Conservation (phyloP, 2,888 invertebrate species). For the Troilus luridus region DNA sequence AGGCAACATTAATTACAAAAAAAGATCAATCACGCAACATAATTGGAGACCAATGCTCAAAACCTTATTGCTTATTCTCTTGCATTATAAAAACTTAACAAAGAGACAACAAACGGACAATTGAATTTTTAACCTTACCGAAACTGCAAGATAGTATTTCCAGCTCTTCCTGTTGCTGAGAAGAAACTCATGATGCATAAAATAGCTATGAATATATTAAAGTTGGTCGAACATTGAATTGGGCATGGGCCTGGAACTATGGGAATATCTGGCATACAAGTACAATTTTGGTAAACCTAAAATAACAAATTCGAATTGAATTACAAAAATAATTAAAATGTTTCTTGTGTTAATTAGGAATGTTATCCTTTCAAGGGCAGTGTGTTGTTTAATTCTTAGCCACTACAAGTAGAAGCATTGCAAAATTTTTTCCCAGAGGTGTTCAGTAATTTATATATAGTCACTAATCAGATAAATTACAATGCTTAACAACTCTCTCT, state of each 20-base stretch:
- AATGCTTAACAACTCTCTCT: too few species aligned
- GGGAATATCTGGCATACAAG: constrained; percentile 42
- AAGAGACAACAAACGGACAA: background rate
- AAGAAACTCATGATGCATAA: constrained; percentile 64
- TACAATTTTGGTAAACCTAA: constrained; percentile 58
- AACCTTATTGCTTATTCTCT: background rate
- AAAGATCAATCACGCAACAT: background rate
- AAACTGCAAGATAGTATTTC: constrained; percentile 65
- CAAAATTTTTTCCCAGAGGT: too few species aligned
- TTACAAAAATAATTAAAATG: background rate
- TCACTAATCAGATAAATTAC: too few species aligned
- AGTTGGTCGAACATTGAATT: constrained; percentile 63
- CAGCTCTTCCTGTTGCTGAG: constrained; percentile 65
- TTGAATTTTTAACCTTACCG: constrained; percentile 60
- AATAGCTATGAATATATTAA: constrained; percentile 64
- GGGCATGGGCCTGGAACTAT: constrained; percentile 62
- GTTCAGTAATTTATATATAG: too few species aligned
- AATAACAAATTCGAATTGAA: constrained; percentile 33
- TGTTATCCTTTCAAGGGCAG: background rate
- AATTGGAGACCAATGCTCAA: background rate
- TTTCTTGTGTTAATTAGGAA: background rate
- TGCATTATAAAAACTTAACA: too few species aligned
- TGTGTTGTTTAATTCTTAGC: background rate
- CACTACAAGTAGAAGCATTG: too few species aligned
- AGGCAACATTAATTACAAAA: background rate